Evolutionary conservation across 2,113 vertebrate species (phyloP).

Genomic region (Nesoenas mayeri): DNA sequence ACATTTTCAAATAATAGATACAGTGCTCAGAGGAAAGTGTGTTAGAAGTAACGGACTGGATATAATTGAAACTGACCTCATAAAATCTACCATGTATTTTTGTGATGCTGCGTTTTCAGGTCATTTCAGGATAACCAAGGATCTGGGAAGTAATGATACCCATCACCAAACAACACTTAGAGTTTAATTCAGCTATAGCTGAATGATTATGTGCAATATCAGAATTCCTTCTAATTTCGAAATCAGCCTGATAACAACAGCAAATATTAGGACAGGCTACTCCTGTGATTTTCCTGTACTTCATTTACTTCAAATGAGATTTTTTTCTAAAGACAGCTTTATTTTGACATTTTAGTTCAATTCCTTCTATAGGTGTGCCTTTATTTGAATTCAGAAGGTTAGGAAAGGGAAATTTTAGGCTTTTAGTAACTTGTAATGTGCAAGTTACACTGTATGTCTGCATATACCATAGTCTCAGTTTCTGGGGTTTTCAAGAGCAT

Average conservation of each 20-base stretch:
- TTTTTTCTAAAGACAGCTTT: neutral
- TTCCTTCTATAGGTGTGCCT: neutral
- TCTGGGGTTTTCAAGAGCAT: neutral
- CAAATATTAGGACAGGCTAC: neutral
- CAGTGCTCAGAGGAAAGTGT: neutral
- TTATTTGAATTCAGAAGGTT: neutral
- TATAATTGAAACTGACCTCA: conserved; percentile 60
- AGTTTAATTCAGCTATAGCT: conserved; percentile 23
- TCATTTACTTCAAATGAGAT: too few relatives aligned
- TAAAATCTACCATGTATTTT: conserved; percentile 42
- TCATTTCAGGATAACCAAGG: conserved; percentile 68
- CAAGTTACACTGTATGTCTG: neutral
- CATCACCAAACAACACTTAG: neutral
- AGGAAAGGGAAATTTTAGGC: neutral
- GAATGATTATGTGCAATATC: conserved; percentile 41
- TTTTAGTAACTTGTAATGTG: neutral
- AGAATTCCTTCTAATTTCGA: neutral
- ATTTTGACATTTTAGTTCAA: neutral
- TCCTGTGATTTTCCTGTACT: too few relatives aligned
- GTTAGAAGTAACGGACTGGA: conserved; percentile 26
- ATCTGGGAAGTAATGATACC: neutral
- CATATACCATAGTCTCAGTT: neutral
- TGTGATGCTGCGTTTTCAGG: conserved; percentile 34
- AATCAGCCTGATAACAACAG: neutral
- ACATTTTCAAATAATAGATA: neutral